phyloP scores from a whole-genome alignment of 2,797 vertebrate genomes.

The Gambelia wislizenii region DNA sequence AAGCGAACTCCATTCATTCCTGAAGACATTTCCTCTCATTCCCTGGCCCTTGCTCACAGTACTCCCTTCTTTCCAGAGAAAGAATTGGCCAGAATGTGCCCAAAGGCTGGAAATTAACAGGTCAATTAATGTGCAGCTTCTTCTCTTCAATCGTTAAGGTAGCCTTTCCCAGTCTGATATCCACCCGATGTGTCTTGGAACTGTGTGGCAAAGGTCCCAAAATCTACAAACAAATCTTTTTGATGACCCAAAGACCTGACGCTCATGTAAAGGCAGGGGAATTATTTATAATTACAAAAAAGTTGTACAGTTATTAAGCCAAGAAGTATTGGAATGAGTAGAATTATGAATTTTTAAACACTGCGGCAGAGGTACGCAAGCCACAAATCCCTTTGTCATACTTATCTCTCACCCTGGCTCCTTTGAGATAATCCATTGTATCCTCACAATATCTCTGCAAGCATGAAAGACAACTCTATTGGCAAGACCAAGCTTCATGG shows the following conservation, averaged over 20 bases:
- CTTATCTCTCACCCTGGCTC: neutral
- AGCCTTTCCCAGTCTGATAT: neutral
- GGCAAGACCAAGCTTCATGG: neutral
- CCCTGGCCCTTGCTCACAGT: rapidly evolving
- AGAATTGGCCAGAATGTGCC: neutral
- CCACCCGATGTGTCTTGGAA: neutral
- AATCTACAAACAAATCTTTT: neutral
- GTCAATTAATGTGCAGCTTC: neutral
- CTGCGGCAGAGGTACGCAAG: neutral
- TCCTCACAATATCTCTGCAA: neutral
- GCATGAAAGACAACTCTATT: neutral
- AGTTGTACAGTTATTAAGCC: neutral
- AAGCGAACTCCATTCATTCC: neutral
- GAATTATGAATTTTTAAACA: neutral
- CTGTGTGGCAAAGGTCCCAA: neutral
- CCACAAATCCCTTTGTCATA: neutral
- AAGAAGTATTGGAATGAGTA: neutral
- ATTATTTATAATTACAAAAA: neutral
- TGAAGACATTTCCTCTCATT: rapidly evolving
- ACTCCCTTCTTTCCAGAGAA: neutral
- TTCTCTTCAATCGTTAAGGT: neutral
- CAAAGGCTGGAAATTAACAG: neutral
- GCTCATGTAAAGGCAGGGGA: neutral
- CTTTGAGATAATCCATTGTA: neutral
- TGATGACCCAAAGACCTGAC: neutral